Percentiles rank a stretch among this genome's conserved stretches.
These are phyloP conservation scores for Lophotis ruficrista DNA, from an alignment of 2,113 vertebrate genomes.

Conservation along the genomic window DNA sequence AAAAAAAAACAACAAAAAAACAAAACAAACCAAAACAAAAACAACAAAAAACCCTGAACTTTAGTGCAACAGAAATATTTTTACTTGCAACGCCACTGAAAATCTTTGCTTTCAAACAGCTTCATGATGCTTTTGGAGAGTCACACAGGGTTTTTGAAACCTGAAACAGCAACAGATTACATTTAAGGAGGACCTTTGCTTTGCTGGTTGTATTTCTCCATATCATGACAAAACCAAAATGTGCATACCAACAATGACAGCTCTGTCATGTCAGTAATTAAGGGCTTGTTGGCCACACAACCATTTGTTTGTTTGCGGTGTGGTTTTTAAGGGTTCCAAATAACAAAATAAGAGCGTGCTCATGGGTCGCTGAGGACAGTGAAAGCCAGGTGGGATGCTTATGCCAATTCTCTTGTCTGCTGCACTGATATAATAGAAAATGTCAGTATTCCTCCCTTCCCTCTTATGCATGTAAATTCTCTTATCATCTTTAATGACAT, in stretches of 20 bases:
- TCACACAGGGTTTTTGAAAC: not conserved
- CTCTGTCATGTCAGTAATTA: slow-evolving; percentile 12
- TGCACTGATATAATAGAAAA: not conserved
- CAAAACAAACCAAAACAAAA: not conserved
- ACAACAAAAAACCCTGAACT: not conserved
- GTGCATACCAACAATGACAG: not conserved
- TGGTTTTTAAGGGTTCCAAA: not conserved
- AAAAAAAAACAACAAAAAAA: not conserved
- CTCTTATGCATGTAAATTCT: not conserved
- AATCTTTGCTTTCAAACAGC: not conserved
- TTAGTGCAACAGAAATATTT: not conserved
- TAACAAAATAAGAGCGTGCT: not conserved
- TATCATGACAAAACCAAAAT: not conserved
- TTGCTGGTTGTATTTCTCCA: not conserved
- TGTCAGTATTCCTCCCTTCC: not conserved
- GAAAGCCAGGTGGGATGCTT: not conserved
- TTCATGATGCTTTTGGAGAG: not conserved
- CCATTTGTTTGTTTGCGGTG: not conserved
- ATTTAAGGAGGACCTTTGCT: not conserved
- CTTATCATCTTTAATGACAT: not conserved
- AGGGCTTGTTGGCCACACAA: not conserved
- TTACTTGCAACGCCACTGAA: not conserved
- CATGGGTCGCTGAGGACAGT: not conserved
- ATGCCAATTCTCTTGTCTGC: not conserved
- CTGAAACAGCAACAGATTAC: not conserved